These are phyloP conservation scores for Bradysia coprophila DNA, from an alignment of 1,140 invertebrate species.

Conservation along the genomic window DNA sequence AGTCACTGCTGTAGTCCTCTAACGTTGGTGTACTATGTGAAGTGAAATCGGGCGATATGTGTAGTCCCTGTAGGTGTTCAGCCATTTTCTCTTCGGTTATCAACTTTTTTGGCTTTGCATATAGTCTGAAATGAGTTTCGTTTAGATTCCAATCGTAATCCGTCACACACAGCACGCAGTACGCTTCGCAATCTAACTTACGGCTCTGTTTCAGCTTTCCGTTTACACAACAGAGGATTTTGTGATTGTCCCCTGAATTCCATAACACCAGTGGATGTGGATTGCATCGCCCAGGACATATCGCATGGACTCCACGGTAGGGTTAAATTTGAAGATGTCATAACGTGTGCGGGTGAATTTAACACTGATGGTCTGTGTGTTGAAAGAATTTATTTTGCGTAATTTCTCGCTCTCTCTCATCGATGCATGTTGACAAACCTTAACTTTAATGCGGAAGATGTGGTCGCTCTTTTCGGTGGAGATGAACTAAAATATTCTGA, in stretches of 20 bases:
- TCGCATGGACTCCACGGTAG: not conserved
- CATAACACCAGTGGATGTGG: not conserved
- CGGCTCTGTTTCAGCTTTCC: not conserved
- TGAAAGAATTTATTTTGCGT: too few relatives aligned
- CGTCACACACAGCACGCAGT: not conserved
- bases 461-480: too few relatives aligned
- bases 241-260: not conserved
- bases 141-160: not conserved
- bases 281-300: not conserved
- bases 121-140: not conserved
- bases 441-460: too few relatives aligned
- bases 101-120: constrained; percentile 31
- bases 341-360: not conserved
- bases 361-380: not conserved
- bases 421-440: too few relatives aligned
- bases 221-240: not conserved
- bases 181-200: too few relatives aligned
- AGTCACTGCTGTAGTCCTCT: constrained; percentile 9
- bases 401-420: too few relatives aligned
- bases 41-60: constrained; percentile 36
- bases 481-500: too few relatives aligned
- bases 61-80: constrained; percentile 48
- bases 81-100: constrained; percentile 68
- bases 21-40: constrained; percentile 9
- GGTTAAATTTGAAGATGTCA: not conserved